Base-by-base conservation (phyloP, 35 echinoderm and acorn worm genomes). In the Diadema setosum region DNA sequence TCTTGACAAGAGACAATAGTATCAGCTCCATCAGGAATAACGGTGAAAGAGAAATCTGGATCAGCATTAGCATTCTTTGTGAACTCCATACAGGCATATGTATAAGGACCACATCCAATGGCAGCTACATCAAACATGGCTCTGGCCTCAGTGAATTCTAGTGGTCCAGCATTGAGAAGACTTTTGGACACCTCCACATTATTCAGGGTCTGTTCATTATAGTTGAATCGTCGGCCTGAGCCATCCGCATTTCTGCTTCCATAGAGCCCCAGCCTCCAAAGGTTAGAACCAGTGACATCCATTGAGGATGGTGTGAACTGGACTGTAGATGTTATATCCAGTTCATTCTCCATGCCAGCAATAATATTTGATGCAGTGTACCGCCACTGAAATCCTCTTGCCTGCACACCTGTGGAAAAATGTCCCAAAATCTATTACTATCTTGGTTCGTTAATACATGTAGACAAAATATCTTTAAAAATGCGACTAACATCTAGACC, bases 121-220 rank as follows among this genome's bases (percentile, higher is more conserved):
- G 91, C 95, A 73, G 88, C 91, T n/a, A 97, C 89, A 88, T 97
- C 91, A 91, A 93, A 97, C 11, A 89, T 69, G 8, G 91, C 95
- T 34, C 39, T 56, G 42, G 65, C 88, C 15, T 87, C 61, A 3
- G 14, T 32, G 33, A 91, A 87, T 34, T 84, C 24, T 6, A 97
- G 57, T 49, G 78, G 70, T 1, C 69, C 42, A 4, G 65, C 91
- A 9, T n/a, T n/a, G 4, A 37, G 17, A 25, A 93, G 40, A 7
- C 18, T 75, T 34, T 80, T 60, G 2, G 87, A 83, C 2, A 65
- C 83, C 29, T 97, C 87, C 1, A 82, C 32, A 20, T 80, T 64
- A 42, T 81, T 75, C 26, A 97, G 83, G 2, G 87, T 93, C 84
- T 97, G 95, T 32, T 81, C 39, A 80, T 91, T 87, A 32, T 90